Evolutionary conservation across 2,888 invertebrate genomes (phyloP), one percentile per base, ranked within the genome.

Genomic region (Drosophila kambysellisi): DNA sequence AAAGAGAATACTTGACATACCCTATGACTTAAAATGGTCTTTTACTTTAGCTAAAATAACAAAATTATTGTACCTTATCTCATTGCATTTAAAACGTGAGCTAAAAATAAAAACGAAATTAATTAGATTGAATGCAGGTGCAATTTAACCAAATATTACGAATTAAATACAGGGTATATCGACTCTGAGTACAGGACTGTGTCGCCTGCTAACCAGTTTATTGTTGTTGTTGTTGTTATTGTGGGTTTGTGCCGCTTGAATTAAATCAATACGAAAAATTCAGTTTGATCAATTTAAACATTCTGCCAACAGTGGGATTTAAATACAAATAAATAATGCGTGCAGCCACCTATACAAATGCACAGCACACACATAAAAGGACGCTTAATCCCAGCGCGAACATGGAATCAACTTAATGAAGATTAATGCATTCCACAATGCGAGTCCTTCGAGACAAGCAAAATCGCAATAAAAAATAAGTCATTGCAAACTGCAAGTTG

Each of bases 351-450:
- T 32, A 30, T 30, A 37, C 12, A 66, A 12, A 60, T n/a, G 25
- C 33, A 15, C 5, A 9, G 11, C 17, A 25, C 25, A 62, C 6
- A 30, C 29, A 12, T 11, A 20, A 9, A 12, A 25, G 29, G 11
- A 15, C 50, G 52, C 29, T 60, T 76, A 80, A 80, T 76, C 64
- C 71, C 61, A 37, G 39, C 50, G 72, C 37, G 61, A 52, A 39
- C 48, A 64, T 58, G 62, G 64, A 79, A 79, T 74, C 82, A 79
- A 68, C 56, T 66, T 72, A 88, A 89, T 89, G 61, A 84, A 82
- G 85, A 89, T 85, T 74, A 78, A 81, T 74, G 74, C 59, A 66
- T 54, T 61, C n/a, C 53, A 41, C 50, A 48, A 61, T 43, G 48
- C 35, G 53, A 50, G 20, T 46, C 65, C 62, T 60, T 33, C 30